Conservation (phyloP, 2,888 invertebrate genomes). For the Pachymerium ferrugineum region DNA sequence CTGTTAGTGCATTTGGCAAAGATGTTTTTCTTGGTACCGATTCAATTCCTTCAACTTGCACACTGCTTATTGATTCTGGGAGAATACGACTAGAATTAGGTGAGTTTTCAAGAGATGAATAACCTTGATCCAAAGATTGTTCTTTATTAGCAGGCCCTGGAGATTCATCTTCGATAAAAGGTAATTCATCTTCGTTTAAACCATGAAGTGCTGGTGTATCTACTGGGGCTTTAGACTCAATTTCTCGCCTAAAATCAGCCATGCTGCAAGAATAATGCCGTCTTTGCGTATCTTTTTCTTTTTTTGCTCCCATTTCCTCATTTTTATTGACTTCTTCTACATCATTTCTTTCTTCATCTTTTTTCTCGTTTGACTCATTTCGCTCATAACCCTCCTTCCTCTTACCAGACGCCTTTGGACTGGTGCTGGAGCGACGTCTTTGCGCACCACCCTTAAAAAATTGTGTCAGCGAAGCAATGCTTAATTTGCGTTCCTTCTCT, state of each 20-base stretch:
- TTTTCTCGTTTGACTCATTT: too few relatives aligned
- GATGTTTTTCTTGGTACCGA: neutral
- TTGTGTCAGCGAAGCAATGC: constrained; percentile 13
- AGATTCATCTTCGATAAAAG: constrained; percentile 31
- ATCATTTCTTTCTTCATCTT: neutral
- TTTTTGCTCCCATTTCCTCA: neutral
- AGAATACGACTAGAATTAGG: constrained; percentile 30
- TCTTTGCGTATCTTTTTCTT: constrained; percentile 29
- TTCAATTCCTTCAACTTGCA: neutral
- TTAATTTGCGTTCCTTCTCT: constrained; percentile 8
- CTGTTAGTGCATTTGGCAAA: neutral
- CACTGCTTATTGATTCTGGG: neutral
- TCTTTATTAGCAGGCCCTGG: neutral
- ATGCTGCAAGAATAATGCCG: constrained; percentile 27
- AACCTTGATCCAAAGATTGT: constrained; percentile 19
- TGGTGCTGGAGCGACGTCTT: neutral
- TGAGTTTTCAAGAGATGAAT: constrained; percentile 30
- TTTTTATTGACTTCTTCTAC: neutral
- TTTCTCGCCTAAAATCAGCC: neutral
- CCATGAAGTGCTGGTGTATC: neutral
- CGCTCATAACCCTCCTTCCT: neutral
- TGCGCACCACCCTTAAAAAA: neutral
- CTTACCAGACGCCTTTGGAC: neutral
- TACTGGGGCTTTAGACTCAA: neutral
- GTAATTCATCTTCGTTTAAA: constrained; percentile 19